These are phyloP conservation scores for Girardinus metallicus DNA, from an alignment of 2,797 vertebrate species.

Conservation along the genomic window DNA sequence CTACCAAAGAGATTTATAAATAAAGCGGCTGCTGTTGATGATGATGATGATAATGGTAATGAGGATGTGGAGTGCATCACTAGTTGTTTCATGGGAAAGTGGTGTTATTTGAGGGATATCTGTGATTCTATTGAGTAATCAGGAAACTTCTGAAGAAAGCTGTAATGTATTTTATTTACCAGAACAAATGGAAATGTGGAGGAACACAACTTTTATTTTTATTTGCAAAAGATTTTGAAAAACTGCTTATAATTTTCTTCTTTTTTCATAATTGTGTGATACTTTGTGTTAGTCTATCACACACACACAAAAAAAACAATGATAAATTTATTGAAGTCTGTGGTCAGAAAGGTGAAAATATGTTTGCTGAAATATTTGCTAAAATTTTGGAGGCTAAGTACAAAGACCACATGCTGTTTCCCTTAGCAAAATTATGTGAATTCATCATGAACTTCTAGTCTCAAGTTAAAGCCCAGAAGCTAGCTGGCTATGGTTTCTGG, in stretches of 20 bases:
- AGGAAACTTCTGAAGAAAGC: not conserved
- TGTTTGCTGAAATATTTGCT: not conserved
- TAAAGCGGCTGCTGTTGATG: no score
- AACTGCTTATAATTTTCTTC: not conserved
- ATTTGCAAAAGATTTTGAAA: not conserved
- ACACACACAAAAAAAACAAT: no score
- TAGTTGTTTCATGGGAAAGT: not conserved
- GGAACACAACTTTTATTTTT: not conserved
- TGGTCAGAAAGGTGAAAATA: not conserved
- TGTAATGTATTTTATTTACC: not conserved
- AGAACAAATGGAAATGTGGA: not conserved
- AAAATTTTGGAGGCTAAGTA: not conserved
- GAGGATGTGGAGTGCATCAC: not conserved
- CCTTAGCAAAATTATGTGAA: not conserved
- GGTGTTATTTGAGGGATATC: not conserved
- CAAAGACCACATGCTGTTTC: not conserved
- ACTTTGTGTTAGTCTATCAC: not conserved
- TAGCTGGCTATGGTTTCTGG: not conserved
- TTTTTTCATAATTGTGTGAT: not conserved
- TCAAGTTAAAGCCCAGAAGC: not conserved
- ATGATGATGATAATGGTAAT: no score
- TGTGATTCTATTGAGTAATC: not conserved
- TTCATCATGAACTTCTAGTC: not conserved
- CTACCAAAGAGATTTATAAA: no score
- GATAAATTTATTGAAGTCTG: not conserved